These are phyloP conservation scores for Syngnathus typhle DNA, from an alignment of 2,113 vertebrate species.

Conservation along the genomic window DNA sequence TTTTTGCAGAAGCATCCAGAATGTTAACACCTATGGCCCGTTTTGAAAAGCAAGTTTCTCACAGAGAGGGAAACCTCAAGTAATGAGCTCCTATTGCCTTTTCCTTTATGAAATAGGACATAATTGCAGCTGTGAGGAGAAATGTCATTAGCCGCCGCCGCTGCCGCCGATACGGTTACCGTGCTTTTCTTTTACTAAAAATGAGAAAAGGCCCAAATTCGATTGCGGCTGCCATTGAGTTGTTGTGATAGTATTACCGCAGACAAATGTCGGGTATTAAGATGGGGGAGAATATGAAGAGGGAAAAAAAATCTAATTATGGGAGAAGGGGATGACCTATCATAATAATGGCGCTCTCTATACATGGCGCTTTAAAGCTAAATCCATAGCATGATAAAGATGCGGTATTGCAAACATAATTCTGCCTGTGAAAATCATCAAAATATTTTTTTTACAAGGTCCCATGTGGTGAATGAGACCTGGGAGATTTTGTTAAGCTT, in stretches of 20 bases:
- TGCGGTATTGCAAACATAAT: conserved; percentile 68
- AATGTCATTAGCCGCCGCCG: conserved; percentile 44
- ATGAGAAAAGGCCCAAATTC: conserved; percentile 56
- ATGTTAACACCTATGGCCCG: conserved; percentile 31
- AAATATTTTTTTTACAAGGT: background rate
- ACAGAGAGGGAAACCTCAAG: background rate
- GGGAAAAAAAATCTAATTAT: conserved; percentile 48
- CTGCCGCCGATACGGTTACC: conserved; percentile 47
- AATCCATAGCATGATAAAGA: conserved; percentile 48
- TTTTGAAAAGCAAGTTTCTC: conserved; percentile 35
- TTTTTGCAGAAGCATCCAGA: background rate
- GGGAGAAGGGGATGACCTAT: conserved; percentile 51
- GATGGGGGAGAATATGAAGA: conserved; percentile 37
- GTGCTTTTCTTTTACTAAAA: conserved; percentile 60
- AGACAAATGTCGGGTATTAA: conserved; percentile 57
- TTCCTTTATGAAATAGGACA: conserved; percentile 44
- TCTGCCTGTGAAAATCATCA: conserved; percentile 1
- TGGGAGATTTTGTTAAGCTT: background rate
- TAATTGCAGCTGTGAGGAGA: conserved; percentile 43
- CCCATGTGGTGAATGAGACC: background rate
- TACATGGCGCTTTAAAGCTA: conserved; percentile 46
- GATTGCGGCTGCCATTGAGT: conserved; percentile 57
- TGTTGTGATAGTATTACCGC: conserved; percentile 61
- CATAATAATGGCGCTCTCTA: conserved; percentile 49
- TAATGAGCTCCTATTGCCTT: conserved; percentile 46